Evolutionary conservation across 2,113 vertebrate genomes (phyloP), one percentile per base, ranked within the genome.

Genomic region (Anhinga anhinga): DNA sequence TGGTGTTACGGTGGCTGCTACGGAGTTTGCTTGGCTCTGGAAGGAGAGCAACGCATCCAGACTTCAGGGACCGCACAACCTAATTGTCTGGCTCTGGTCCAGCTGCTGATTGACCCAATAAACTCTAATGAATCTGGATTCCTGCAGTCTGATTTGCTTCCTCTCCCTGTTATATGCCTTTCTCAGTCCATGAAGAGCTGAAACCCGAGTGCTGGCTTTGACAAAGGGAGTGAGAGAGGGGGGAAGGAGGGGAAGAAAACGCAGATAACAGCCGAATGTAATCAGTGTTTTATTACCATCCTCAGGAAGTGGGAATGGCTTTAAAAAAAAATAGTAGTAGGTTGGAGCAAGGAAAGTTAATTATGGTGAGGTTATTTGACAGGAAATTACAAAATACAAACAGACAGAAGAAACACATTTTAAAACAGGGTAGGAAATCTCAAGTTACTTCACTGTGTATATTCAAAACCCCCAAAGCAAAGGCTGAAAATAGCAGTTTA

Each of bases 341-440:
- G 94, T 93, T 97, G 96, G 93, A 97, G 97, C 96, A 97, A 98
- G 96, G 97, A 98, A 98, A 98, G 98, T 98, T 98, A 98, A 98
- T 98, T 98, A 98, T 96, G 85, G 97, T 97, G 97, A 98, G 97
- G 97, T 98, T 98, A 98, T 98, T 98, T 98, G 97, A 98, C 98
- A 98, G 98, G 98, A 98, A 98, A 98, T 98, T 98, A 98, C 98
- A 98, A 98, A 98, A 98, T 98, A 97, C 97, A 98, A 98, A 98
- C 97, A 98, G 98, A 98, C 97, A 98, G 97, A 97, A 98, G 96
- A 98, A 98, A 98, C 97, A 97, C 98, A 91, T 98, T 98, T 98
- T 97, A 97, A 97, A 98, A 94, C 93, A 91, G 97, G 90, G 92
- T 97, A 98, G 98, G 97, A 98, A 98, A 97, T 98, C 98, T 98